Conservation (phyloP, 2,113 vertebrate species). For the Megaceryle maxima region DNA sequence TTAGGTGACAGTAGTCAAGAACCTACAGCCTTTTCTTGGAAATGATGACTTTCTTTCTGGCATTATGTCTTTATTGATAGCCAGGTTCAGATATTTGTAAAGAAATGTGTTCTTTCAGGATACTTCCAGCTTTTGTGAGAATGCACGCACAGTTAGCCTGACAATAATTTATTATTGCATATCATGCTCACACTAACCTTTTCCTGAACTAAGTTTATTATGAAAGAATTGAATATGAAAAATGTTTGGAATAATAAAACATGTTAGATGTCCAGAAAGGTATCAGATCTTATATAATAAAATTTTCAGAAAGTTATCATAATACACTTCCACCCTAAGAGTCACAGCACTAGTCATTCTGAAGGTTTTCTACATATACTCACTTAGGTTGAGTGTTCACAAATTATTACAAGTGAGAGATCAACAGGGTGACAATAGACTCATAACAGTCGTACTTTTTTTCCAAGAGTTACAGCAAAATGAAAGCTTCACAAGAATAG, state of each 20-base stretch:
- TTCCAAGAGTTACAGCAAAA: background rate
- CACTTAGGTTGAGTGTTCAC: background rate
- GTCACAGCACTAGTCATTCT: background rate
- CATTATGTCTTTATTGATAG: background rate
- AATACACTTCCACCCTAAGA: background rate
- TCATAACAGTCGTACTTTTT: background rate
- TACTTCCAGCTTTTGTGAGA: background rate
- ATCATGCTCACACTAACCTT: background rate
- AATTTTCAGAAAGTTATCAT: background rate
- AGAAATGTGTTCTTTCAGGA: background rate
- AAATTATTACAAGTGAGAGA: background rate
- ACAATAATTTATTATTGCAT: background rate
- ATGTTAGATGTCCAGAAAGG: background rate
- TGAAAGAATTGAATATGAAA: background rate
- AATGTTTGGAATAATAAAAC: background rate
- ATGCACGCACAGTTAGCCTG: background rate
- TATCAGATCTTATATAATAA: background rate
- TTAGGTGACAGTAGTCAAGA: background rate
- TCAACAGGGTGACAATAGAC: background rate
- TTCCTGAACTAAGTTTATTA: background rate
- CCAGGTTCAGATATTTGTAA: background rate
- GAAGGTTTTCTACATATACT: background rate
- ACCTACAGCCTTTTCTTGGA: background rate
- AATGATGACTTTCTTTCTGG: background rate
- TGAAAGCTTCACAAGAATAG: background rate